phyloP scores from a whole-genome alignment of 2,888 invertebrate species.

The Andrena bicolor region DNA sequence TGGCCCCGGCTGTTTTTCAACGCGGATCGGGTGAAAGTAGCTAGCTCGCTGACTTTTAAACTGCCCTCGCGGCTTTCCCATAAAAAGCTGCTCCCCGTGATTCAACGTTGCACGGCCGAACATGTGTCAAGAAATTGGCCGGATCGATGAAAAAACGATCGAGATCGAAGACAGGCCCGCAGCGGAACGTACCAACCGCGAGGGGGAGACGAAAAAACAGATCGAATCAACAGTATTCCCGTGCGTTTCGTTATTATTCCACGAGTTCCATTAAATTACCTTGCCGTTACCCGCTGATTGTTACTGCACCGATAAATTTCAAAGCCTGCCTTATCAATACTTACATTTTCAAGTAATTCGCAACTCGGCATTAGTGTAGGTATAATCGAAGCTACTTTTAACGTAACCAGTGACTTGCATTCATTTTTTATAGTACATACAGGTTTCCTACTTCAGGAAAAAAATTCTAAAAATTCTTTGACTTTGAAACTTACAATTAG shows the following conservation, averaged over 20 bases:
- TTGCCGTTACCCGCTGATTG: slow-evolving; percentile 13
- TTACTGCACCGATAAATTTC: slow-evolving; percentile 26
- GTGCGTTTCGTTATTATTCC: slow-evolving; percentile 39
- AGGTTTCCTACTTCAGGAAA: too few relatives aligned
- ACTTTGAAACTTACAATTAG: too few relatives aligned
- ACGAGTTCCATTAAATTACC: slow-evolving; percentile 36
- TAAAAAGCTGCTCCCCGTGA: slow-evolving; percentile 71
- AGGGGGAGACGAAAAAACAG: slow-evolving; percentile 5
- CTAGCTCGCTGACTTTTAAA: slow-evolving; percentile 77
- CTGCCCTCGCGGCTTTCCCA: slow-evolving; percentile 51
- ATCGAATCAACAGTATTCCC: slow-evolving; percentile 38
- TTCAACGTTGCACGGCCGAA: slow-evolving; percentile 63
- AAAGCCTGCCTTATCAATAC: slow-evolving; percentile 5
- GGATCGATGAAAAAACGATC: slow-evolving; percentile 47
- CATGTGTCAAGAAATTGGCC: slow-evolving; percentile 72
- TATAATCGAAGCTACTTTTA: neutral
- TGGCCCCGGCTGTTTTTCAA: slow-evolving; percentile 69
- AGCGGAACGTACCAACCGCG: slow-evolving; percentile 32
- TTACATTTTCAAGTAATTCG: slow-evolving; percentile 5
- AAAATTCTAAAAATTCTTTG: too few relatives aligned
- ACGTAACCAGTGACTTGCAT: neutral
- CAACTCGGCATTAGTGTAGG: neutral
- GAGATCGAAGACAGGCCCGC: slow-evolving; percentile 34
- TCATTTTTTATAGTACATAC: too few relatives aligned
- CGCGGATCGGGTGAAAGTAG: slow-evolving; percentile 62